A percentile compares a stretch with the other conserved stretches of the same genome.
phyloP scores from a whole-genome alignment of 92 coral and sea anemone genomes.

The Parazoanthus darwini region DNA sequence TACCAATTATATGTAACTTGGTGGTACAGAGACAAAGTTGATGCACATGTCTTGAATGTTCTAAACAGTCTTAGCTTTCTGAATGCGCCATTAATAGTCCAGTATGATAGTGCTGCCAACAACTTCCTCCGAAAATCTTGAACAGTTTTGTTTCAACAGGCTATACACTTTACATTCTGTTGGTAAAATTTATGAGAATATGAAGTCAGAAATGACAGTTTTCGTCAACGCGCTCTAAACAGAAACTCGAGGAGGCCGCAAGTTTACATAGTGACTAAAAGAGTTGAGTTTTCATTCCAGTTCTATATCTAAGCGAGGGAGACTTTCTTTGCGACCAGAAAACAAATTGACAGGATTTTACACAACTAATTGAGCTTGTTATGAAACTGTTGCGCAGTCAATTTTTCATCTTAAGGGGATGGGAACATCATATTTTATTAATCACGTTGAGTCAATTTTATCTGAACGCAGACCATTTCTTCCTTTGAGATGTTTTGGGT shows the following conservation, averaged over 20 bases:
- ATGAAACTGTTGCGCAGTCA: background rate
- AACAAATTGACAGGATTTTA: no score
- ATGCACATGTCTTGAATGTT: background rate
- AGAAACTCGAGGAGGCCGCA: slow-evolving; percentile 11
- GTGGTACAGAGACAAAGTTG: background rate
- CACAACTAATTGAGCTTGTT: background rate
- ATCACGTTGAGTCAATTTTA: background rate
- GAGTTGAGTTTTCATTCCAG: background rate
- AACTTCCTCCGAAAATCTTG: background rate
- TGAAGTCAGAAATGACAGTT: slow-evolving; percentile 36
- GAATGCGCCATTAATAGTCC: background rate
- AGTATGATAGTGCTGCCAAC: background rate
- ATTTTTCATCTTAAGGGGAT: background rate
- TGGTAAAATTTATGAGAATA: slow-evolving; percentile 18
- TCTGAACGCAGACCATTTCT: background rate
- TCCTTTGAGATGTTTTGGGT: slow-evolving; percentile 32
- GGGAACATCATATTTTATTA: background rate
- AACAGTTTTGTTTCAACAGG: background rate
- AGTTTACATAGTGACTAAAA: background rate
- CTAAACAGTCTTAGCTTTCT: background rate
- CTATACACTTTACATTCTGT: slow-evolving; percentile 1
- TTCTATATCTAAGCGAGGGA: background rate
- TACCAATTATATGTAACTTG: slow-evolving; percentile 7
- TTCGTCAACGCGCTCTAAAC: slow-evolving; percentile 35
- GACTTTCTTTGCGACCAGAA: background rate